These are phyloP conservation scores for Limanda limanda DNA, from an alignment of 2,113 vertebrate species.

Conservation along the genomic window DNA sequence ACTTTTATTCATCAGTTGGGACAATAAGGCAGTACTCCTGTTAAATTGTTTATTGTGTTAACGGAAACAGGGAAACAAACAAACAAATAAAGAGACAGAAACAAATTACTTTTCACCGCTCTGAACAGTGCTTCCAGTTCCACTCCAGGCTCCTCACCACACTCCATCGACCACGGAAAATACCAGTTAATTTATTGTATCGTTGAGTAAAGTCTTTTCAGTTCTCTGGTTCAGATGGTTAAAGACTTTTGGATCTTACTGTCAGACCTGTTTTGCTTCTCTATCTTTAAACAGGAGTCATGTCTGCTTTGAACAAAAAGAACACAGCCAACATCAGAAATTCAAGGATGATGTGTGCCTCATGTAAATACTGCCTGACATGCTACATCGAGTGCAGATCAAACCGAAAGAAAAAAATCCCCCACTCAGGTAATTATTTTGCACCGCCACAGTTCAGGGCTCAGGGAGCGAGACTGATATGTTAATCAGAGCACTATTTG, in stretches of 20 bases:
- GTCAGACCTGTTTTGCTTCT: neutral
- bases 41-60: constrained; percentile 12
- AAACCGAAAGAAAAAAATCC: constrained; percentile 26
- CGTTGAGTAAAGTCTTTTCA: constrained; percentile 17
- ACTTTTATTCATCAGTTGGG: neutral
- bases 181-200: neutral
- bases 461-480: constrained; percentile 24
- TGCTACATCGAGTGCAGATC: constrained; percentile 10
- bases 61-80: neutral
- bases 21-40: neutral
- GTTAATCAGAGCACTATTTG: constrained; percentile 36
- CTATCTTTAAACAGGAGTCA: neutral
- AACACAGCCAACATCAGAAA: constrained; percentile 2
- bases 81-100: neutral
- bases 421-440: constrained; percentile 32
- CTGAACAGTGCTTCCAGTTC: neutral
- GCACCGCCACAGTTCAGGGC: constrained; percentile 20
- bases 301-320: constrained; percentile 3
- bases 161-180: neutral
- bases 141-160: neutral
- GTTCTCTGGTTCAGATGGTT: neutral
- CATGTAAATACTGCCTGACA: constrained; percentile 19
- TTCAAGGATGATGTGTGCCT: neutral
- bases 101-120: neutral
- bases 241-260: constrained; percentile 1